A percentile compares a stretch with the other conserved stretches of the same genome.
Conservation (phyloP, 1,140 invertebrate species). For the Chionoecetes opilio region DNA sequence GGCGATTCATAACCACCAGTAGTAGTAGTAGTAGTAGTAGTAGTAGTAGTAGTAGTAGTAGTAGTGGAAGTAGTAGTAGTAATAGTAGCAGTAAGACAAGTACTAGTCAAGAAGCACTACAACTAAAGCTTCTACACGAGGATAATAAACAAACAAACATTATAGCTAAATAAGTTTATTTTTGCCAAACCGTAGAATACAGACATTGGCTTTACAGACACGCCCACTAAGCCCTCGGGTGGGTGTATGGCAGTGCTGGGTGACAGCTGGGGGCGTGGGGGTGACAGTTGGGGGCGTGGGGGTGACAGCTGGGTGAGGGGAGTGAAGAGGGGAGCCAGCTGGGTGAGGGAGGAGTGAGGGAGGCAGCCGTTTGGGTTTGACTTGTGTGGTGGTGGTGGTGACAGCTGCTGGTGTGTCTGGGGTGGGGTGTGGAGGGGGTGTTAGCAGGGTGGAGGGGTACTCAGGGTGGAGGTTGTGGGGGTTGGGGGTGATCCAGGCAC, state of each 20-base stretch:
- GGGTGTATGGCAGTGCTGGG: constrained; percentile 24
- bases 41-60: background rate
- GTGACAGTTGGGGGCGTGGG: background rate
- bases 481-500: background rate
- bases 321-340: background rate
- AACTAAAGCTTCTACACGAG: background rate
- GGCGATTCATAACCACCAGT: no score
- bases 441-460: background rate
- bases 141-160: constrained; percentile 52
- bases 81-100: background rate
- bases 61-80: background rate
- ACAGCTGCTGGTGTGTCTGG: background rate
- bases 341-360: background rate
- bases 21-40: no score
- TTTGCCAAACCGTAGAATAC: constrained; percentile 48
- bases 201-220: background rate
- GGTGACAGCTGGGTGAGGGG: background rate
- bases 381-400: constrained; percentile 50
- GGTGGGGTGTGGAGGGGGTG: constrained; percentile 6
- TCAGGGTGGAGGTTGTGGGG: background rate
- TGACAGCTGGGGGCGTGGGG: background rate
- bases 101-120: background rate
- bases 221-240: background rate
- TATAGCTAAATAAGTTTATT: constrained; percentile 73
- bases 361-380: background rate